Conservation (phyloP, 1,140 invertebrate species). For the Diuraphis noxia region DNA sequence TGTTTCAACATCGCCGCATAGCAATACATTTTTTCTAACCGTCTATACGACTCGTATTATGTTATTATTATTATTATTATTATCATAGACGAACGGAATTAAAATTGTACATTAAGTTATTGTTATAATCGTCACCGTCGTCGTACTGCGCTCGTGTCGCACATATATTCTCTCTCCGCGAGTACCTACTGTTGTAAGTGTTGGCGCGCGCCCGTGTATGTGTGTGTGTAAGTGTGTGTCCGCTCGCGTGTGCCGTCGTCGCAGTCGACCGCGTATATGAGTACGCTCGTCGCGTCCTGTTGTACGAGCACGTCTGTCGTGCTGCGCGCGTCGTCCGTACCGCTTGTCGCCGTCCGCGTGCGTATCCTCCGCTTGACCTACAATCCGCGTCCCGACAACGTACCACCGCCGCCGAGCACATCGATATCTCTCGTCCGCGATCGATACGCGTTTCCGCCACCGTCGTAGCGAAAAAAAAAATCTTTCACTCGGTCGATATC, state of each 20-base stretch:
- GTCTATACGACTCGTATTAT: background rate
- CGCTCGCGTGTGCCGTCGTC: background rate
- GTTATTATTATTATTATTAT: too few relatives aligned
- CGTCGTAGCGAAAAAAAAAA: background rate
- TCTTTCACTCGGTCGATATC: background rate
- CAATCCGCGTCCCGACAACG: background rate
- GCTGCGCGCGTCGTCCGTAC: background rate
- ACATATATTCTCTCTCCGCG: background rate
- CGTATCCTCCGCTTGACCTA: slow-evolving; percentile 19
- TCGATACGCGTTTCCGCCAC: background rate
- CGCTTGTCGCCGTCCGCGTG: background rate
- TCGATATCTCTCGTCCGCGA: background rate
- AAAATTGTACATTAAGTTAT: background rate
- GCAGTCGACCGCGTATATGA: slow-evolving; percentile 2
- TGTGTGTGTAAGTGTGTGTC: background rate
- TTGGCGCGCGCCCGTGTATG: background rate
- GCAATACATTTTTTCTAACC: background rate
- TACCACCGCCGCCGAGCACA: background rate
- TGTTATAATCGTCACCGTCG: background rate
- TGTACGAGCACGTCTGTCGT: background rate
- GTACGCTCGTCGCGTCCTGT: background rate
- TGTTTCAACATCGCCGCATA: background rate
- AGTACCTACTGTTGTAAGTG: background rate
- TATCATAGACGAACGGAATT: background rate
- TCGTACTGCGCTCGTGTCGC: background rate